phyloP scores from a whole-genome alignment of 2,797 vertebrate genomes.

The Syngnathus acus region DNA sequence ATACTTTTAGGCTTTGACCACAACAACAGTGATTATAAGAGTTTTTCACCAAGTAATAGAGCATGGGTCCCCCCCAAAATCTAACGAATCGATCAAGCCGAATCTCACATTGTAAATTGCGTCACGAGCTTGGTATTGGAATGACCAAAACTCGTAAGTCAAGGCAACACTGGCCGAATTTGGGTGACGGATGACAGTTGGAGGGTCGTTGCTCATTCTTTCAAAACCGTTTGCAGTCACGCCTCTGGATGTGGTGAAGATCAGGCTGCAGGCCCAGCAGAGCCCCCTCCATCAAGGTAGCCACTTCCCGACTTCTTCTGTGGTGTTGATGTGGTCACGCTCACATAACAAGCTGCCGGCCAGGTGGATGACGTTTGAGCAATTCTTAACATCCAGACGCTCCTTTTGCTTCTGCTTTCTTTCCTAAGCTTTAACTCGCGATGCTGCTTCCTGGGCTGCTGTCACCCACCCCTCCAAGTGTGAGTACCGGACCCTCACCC shows the following conservation, averaged over 20 bases:
- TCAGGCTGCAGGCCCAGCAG: conserved; percentile 89
- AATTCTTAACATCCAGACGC: conserved; percentile 18
- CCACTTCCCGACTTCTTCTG: not conserved
- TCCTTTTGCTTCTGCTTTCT: conserved; percentile 20
- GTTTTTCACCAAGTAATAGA: no score
- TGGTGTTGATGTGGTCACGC: conserved; percentile 1
- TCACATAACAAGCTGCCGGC: not conserved
- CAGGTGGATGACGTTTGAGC: conserved; percentile 12
- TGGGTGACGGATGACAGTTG: not conserved
- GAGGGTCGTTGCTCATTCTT: not conserved
- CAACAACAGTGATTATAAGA: no score
- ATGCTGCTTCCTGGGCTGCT: conserved; percentile 51
- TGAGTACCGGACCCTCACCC: conserved; percentile 54
- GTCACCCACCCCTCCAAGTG: conserved; percentile 62
- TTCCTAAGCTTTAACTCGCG: conserved; percentile 60
- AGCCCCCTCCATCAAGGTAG: conserved; percentile 78
- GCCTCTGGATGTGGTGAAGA: conserved; percentile 93
- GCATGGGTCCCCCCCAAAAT: no score
- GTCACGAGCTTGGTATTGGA: not conserved
- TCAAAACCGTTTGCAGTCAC: conserved; percentile 70
- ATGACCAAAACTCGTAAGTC: not conserved
- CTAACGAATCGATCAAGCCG: no score
- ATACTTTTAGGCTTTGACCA: no score
- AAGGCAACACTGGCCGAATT: not conserved
- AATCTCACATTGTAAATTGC: not conserved